These are phyloP conservation scores for Diaphora mendica DNA, from an alignment of 2,888 invertebrate species.

Conservation along the genomic window DNA sequence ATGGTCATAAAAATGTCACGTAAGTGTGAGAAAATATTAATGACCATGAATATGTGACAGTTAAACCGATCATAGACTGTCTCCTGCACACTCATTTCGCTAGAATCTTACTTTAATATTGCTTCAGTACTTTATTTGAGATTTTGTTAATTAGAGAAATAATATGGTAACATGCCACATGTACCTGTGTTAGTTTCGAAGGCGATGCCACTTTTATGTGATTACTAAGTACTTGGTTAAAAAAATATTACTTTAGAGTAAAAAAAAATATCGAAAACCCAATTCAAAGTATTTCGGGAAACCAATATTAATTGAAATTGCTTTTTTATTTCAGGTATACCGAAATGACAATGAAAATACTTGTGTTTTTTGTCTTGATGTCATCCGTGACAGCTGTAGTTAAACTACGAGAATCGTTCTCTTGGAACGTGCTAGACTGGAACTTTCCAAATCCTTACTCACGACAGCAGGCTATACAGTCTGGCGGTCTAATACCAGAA, in stretches of 20 bases:
- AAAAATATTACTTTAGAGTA: not conserved
- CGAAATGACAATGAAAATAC: conserved; percentile 56
- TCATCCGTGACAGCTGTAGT: conserved; percentile 72
- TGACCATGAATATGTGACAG: not conserved
- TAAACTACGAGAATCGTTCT: conserved; percentile 90
- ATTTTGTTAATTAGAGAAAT: not conserved
- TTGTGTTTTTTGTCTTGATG: conserved; percentile 63
- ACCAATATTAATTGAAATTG: not conserved
- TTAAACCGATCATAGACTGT: not conserved
- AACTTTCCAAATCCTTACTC: conserved; percentile 89
- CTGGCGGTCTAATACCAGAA: conserved; percentile 90
- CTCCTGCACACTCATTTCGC: not conserved
- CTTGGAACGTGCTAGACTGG: conserved; percentile 92
- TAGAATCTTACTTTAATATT: not conserved
- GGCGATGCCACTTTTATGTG: not conserved
- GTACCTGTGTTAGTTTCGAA: not conserved
- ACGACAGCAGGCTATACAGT: conserved; percentile 88
- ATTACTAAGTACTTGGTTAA: not conserved
- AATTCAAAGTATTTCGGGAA: not conserved
- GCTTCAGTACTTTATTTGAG: not conserved
- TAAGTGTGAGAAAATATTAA: not conserved
- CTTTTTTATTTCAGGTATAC: not conserved
- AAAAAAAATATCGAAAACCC: not conserved
- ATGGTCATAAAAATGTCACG: not conserved
- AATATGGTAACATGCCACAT: not conserved